phyloP scores from a whole-genome alignment of 53 echinoderm and acorn worm genomes.

The Astropecten irregularis region DNA sequence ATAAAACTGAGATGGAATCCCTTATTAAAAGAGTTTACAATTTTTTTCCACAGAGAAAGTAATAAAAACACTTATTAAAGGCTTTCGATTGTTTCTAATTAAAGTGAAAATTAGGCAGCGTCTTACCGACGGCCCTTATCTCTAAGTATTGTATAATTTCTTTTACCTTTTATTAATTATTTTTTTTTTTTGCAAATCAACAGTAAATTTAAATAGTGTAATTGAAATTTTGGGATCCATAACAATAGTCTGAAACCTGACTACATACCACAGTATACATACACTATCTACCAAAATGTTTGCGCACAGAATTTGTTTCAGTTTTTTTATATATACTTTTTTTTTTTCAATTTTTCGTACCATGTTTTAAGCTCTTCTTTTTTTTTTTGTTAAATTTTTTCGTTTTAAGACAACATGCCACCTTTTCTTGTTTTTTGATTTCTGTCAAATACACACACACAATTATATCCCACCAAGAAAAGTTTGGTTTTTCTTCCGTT shows the following conservation, averaged over 20 bases:
- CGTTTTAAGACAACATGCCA: slow-evolving; percentile 25
- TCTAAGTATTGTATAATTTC: not conserved
- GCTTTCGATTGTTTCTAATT: not conserved
- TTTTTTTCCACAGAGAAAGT: slow-evolving; percentile 11
- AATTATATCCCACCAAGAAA: not conserved
- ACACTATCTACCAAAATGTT: slow-evolving; percentile 54
- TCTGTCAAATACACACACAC: slow-evolving; percentile 41
- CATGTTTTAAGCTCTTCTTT: not conserved
- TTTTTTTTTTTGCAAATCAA: slow-evolving; percentile 1
- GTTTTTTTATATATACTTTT: slow-evolving; percentile 6
- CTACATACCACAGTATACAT: slow-evolving; percentile 36
- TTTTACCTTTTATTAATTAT: not conserved
- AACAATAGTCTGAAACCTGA: not conserved
- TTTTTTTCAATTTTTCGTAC: not conserved
- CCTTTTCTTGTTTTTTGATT: not conserved
- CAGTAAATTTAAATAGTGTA: slow-evolving; percentile 31
- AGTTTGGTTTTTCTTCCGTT: too few relatives aligned
- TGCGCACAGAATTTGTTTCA: slow-evolving; percentile 38
- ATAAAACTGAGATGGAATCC: not conserved
- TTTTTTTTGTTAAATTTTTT: too few relatives aligned
- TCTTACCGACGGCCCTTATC: not conserved
- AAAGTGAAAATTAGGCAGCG: not conserved
- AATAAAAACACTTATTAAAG: not conserved
- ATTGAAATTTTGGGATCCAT: too few relatives aligned
- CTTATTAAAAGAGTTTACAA: not conserved